phyloP scores from a whole-genome alignment of 2,113 vertebrate genomes.

The Sisor rabdophorus region DNA sequence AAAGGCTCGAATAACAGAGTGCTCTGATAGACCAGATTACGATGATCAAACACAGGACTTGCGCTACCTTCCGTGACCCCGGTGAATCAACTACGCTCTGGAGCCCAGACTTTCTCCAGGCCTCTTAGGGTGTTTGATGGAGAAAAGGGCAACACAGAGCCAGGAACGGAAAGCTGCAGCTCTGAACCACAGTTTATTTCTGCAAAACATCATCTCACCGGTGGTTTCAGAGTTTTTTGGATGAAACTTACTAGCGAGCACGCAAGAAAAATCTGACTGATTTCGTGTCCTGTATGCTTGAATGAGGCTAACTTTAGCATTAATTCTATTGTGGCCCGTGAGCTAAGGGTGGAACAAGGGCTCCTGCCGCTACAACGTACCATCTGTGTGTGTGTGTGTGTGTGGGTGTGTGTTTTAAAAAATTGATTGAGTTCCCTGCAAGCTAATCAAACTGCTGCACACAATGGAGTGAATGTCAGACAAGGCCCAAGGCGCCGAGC shows the following conservation, averaged over 20 bases:
- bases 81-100: constrained; percentile 16
- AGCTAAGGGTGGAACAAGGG: not conserved
- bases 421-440: not conserved
- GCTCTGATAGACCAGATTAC: constrained; percentile 36
- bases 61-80: constrained; percentile 29
- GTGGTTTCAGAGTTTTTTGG: constrained; percentile 10
- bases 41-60: constrained; percentile 37
- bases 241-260: not conserved
- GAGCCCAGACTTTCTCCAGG: constrained; percentile 15
- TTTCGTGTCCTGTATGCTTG: constrained; percentile 7
- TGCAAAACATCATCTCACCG: not conserved
- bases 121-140: not conserved
- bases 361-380: no score
- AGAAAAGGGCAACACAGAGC: not conserved
- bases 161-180: not conserved
- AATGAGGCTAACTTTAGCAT: constrained; percentile 18
- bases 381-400: no score
- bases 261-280: constrained; percentile 1
- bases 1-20: constrained; percentile 37
- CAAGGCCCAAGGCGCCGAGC: not conserved
- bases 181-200: constrained; percentile 29
- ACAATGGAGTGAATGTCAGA: constrained; percentile 8
- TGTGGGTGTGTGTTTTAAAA: not conserved
- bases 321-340: not conserved
- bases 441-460: not conserved